phyloP scores from a whole-genome alignment of 2,888 invertebrate genomes.

The Zeuzera pyrina region DNA sequence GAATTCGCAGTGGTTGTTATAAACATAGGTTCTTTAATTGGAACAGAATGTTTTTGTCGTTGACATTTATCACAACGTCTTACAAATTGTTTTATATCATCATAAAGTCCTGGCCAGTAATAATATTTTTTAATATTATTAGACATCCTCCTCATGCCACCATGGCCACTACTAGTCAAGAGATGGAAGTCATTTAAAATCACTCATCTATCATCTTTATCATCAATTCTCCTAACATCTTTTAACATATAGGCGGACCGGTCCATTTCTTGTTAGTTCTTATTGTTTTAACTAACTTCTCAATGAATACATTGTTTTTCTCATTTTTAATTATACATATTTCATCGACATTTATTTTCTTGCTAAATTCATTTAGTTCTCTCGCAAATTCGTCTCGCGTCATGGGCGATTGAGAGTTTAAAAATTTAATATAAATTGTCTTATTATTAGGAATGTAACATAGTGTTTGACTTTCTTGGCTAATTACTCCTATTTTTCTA shows the following conservation, averaged over 20 bases:
- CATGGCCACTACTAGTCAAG: slow-evolving; percentile 12
- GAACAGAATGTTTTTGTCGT: slow-evolving; percentile 8
- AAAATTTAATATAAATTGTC: too few species aligned
- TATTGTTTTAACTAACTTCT: too few species aligned
- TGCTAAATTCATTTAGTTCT: too few species aligned
- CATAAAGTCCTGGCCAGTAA: too few species aligned
- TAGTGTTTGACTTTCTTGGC: too few species aligned
- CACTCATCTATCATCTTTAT: slow-evolving; percentile 3
- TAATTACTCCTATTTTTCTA: too few species aligned
- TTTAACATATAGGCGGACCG: background rate
- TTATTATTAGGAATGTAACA: too few species aligned
- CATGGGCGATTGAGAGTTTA: too few species aligned
- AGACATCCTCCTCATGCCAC: slow-evolving; percentile 9
- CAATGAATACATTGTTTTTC: background rate
- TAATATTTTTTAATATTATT: slow-evolving; percentile 11
- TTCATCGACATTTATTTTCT: too few species aligned
- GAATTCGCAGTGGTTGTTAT: slow-evolving; percentile 12
- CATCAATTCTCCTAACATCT: too few species aligned
- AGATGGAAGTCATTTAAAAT: slow-evolving; percentile 11
- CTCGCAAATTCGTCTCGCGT: too few species aligned
- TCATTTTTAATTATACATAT: too few species aligned
- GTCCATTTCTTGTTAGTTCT: background rate
- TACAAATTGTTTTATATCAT: slow-evolving; percentile 8
- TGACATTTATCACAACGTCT: slow-evolving; percentile 12
- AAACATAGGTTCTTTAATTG: slow-evolving; percentile 10